Evolutionary conservation across 2,113 vertebrate genomes (phyloP).

Genomic region (Coracopsis vasa): DNA sequence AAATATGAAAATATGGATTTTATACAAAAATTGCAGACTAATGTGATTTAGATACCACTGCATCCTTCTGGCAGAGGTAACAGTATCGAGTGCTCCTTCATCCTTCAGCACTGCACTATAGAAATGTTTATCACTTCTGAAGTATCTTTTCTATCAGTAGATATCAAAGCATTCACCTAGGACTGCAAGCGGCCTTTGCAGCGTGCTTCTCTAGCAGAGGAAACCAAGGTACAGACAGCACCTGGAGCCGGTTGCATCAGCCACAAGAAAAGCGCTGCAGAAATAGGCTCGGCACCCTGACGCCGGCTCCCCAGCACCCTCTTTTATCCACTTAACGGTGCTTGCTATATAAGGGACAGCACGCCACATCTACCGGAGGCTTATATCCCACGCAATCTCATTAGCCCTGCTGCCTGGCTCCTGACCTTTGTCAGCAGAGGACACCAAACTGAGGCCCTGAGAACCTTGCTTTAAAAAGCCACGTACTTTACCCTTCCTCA

Average conservation of each 20-base stretch:
- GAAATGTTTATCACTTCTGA: not conserved
- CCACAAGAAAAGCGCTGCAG: not conserved
- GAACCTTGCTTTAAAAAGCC: not conserved
- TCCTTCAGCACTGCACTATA: rapidly evolving
- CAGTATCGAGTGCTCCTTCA: not conserved
- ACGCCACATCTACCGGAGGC: not conserved
- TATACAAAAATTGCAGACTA: not conserved
- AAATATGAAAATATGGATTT: not conserved
- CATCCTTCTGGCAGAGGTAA: not conserved
- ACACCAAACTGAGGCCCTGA: not conserved
- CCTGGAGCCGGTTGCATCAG: not conserved
- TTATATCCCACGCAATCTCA: constrained; percentile 20
- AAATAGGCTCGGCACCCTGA: not conserved
- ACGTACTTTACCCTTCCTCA: not conserved
- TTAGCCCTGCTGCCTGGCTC: constrained; percentile 21
- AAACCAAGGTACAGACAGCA: not conserved
- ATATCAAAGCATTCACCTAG: not conserved
- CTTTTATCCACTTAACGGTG: not conserved
- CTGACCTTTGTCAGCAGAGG: not conserved
- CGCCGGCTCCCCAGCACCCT: not conserved
- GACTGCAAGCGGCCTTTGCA: not conserved
- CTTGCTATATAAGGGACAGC: constrained; percentile 23
- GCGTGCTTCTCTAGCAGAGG: not conserved
- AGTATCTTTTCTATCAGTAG: not conserved
- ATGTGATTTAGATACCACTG: not conserved